Evolutionary conservation across 2,888 invertebrate species (phyloP).

Genomic region (Liopterus haemorrhoidalis): DNA sequence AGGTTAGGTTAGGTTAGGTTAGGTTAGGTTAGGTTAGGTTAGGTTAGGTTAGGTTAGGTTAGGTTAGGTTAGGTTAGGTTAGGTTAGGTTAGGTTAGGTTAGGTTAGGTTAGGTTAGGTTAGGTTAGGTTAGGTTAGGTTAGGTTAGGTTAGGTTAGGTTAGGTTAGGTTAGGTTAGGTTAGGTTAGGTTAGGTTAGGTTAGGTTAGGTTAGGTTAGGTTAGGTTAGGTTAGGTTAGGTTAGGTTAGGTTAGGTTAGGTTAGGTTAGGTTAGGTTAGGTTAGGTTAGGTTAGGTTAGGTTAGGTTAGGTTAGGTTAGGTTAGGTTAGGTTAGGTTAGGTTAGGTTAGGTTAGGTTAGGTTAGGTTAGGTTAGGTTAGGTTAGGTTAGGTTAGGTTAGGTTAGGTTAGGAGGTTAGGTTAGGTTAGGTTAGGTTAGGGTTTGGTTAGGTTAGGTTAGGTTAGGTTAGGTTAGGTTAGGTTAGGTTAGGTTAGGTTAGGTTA

Average conservation of each 20-base stretch:
- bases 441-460: constrained; percentile 23
- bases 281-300: constrained; percentile 20
- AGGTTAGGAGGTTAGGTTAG: constrained; percentile 22
- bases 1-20: constrained; percentile 18
- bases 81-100: constrained; percentile 17
- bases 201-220: constrained; percentile 22
- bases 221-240: constrained; percentile 18
- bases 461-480: constrained; percentile 26
- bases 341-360: constrained; percentile 18
- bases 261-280: constrained; percentile 19
- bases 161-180: constrained; percentile 18
- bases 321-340: constrained; percentile 12
- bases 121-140: constrained; percentile 18
- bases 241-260: constrained; percentile 22
- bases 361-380: constrained; percentile 18
- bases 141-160: constrained; percentile 19
- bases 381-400: constrained; percentile 15
- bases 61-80: constrained; percentile 21
- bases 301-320: constrained; percentile 18
- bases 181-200: constrained; percentile 22
- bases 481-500: constrained; percentile 30
- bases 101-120: constrained; percentile 17
- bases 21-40: constrained; percentile 19
- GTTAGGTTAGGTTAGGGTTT: constrained; percentile 26
- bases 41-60: constrained; percentile 27